Evolutionary conservation across 2,797 vertebrate genomes (phyloP).

Genomic region (Acanthurus tractus): DNA sequence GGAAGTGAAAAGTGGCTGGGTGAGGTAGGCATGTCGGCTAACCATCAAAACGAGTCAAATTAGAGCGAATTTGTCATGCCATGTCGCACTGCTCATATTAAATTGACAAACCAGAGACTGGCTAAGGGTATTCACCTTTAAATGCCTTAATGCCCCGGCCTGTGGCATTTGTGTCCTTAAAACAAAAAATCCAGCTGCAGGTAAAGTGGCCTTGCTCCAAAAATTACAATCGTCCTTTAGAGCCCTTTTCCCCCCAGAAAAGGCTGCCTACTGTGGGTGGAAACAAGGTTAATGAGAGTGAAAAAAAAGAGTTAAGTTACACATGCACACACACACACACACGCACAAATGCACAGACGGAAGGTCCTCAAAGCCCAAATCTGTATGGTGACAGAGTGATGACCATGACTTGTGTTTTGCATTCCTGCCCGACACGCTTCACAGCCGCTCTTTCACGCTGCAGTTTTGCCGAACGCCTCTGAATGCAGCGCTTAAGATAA

Average conservation of each 20-base stretch:
- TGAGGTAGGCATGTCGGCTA: too few relatives aligned
- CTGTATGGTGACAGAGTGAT: conserved; percentile 69
- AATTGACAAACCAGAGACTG: too few relatives aligned
- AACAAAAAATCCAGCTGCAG: too few relatives aligned
- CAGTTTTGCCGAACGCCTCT: conserved; percentile 69
- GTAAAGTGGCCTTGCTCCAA: too few relatives aligned
- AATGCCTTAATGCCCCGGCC: not conserved
- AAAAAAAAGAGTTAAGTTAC: not conserved
- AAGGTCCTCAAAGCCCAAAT: conserved; percentile 37
- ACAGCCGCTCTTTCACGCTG: conserved; percentile 65
- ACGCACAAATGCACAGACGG: not conserved
- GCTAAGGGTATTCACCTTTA: not conserved
- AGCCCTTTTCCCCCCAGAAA: not conserved
- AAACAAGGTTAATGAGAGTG: conserved; percentile 1
- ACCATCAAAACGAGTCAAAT: too few relatives aligned
- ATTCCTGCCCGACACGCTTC: conserved; percentile 74
- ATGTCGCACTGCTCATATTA: too few relatives aligned
- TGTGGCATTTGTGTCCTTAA: too few relatives aligned
- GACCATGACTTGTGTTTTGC: conserved; percentile 75
- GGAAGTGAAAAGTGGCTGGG: too few relatives aligned
- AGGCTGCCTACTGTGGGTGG: not conserved
- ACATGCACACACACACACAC: not conserved
- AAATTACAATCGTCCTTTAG: not conserved
- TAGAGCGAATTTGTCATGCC: too few relatives aligned
- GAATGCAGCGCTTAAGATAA: conserved; percentile 73